Conservation (phyloP, 2,113 vertebrate genomes). For the Elgaria multicarinata region DNA sequence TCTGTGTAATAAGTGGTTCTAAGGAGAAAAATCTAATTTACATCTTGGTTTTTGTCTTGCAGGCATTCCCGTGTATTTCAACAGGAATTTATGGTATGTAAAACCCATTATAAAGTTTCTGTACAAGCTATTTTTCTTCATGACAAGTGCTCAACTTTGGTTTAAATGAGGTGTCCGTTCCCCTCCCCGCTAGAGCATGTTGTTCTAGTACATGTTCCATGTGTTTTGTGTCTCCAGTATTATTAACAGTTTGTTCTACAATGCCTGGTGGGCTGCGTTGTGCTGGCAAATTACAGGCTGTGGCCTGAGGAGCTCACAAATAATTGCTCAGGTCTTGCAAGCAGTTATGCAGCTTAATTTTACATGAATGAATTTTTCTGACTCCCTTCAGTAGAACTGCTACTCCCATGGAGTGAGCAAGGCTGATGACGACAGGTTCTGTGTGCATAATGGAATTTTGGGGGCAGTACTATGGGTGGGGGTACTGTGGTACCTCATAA, state of each 20-base stretch:
- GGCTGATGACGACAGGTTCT: background rate
- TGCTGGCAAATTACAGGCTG: background rate
- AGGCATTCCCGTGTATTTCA: conserved; percentile 99
- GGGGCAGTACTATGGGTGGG: background rate
- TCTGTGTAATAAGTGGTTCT: conserved; percentile 41
- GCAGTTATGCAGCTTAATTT: conserved; percentile 5
- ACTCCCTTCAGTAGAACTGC: background rate
- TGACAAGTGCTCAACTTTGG: conserved; percentile 29
- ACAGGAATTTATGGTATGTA: conserved; percentile 98
- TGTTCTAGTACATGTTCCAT: background rate
- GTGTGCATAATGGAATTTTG: background rate
- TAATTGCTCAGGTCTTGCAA: background rate
- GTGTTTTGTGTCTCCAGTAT: background rate
- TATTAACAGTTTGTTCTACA: background rate
- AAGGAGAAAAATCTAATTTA: conserved; percentile 49
- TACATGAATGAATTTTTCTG: accelerated
- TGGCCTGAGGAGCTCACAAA: background rate
- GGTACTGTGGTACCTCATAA: background rate
- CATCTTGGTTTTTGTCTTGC: conserved; percentile 73
- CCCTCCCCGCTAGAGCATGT: background rate
- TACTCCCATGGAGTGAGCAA: background rate
- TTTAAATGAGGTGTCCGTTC: background rate
- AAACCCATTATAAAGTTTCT: conserved; percentile 9
- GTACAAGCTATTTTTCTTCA: conserved; percentile 40
- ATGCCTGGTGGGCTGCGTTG: background rate